Conservation (phyloP, 1,140 invertebrate genomes). For the Drosophila asahinai region DNA sequence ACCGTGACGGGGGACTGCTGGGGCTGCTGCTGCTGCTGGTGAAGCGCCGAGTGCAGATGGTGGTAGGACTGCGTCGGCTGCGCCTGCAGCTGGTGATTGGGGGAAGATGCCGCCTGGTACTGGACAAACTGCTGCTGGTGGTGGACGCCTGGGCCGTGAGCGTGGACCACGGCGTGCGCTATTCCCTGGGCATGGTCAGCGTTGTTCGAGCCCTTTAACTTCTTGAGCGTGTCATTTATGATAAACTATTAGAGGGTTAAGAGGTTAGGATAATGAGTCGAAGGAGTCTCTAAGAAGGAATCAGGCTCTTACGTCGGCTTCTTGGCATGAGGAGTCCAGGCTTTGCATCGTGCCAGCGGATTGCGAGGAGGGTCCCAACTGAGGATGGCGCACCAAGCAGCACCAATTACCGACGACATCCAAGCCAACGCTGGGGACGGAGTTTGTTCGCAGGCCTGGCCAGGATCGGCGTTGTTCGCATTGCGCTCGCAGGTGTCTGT, state of each 20-base stretch:
- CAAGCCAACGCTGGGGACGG: slow-evolving; percentile 58
- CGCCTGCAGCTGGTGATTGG: slow-evolving; percentile 58
- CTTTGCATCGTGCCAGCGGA: slow-evolving; percentile 87
- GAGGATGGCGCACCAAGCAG: slow-evolving; percentile 21
- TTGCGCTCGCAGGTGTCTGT: slow-evolving; percentile 71
- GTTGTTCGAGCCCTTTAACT: slow-evolving; percentile 79
- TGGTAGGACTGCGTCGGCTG: slow-evolving; percentile 60
- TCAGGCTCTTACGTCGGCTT: slow-evolving; percentile 86
- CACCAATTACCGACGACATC: slow-evolving; percentile 75
- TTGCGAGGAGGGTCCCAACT: slow-evolving; percentile 82
- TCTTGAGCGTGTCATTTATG: slow-evolving; percentile 84
- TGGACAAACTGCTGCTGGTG: slow-evolving; percentile 61
- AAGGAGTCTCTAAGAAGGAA: background rate
- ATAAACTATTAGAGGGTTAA: slow-evolving; percentile 65
- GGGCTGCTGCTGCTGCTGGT: slow-evolving; percentile 57
- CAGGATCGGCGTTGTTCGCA: slow-evolving; percentile 71
- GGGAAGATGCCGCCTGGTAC: slow-evolving; percentile 52
- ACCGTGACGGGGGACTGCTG: slow-evolving; percentile 57
- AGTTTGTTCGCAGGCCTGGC: slow-evolving; percentile 50
- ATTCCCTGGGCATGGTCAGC: slow-evolving; percentile 63
- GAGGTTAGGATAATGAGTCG: slow-evolving; percentile 11
- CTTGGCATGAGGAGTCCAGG: slow-evolving; percentile 88
- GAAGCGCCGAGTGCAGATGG: slow-evolving; percentile 65
- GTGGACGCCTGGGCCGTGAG: slow-evolving; percentile 52
- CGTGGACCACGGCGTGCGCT: slow-evolving; percentile 53